A percentile compares a stretch with the other conserved stretches of the same genome.
These are phyloP conservation scores for Sericinus montela DNA, from an alignment of 2,888 invertebrate genomes.

Conservation along the genomic window DNA sequence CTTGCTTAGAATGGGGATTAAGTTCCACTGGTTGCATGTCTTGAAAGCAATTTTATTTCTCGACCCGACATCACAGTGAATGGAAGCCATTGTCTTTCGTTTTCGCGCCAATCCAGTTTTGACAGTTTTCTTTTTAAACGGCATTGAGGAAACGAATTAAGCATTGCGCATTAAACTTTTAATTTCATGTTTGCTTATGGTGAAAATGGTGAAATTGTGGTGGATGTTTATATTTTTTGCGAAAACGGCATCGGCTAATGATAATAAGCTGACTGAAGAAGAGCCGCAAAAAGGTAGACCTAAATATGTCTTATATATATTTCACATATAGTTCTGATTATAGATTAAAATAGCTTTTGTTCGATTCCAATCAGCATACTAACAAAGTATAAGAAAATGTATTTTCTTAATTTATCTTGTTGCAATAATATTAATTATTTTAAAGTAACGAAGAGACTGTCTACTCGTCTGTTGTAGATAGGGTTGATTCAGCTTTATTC, in stretches of 20 bases:
- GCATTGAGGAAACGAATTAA: slow-evolving; percentile 18
- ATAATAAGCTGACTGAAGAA: slow-evolving; percentile 54
- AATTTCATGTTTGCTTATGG: slow-evolving; percentile 57
- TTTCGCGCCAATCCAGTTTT: slow-evolving; percentile 42
- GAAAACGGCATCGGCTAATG: slow-evolving; percentile 68
- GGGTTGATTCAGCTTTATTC: too few species aligned
- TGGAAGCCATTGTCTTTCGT: slow-evolving; percentile 49
- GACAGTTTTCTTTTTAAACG: slow-evolving; percentile 37
- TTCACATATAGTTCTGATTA: too few species aligned
- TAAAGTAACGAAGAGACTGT: too few species aligned
- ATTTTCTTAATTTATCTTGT: too few species aligned
- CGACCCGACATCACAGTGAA: slow-evolving; percentile 56
- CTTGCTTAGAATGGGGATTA: slow-evolving; percentile 58
- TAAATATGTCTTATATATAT: background rate
- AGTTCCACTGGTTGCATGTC: slow-evolving; percentile 70
- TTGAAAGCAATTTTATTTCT: slow-evolving; percentile 58
- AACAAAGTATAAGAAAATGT: too few species aligned
- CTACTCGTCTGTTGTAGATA: too few species aligned
- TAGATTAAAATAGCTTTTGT: too few species aligned
- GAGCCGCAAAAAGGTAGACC: slow-evolving; percentile 60
- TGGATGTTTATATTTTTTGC: slow-evolving; percentile 73
- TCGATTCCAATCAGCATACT: too few species aligned
- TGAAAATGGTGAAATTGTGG: slow-evolving; percentile 73
- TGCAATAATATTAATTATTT: too few species aligned
- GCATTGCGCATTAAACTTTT: slow-evolving; percentile 30